Evolutionary conservation across 2,113 vertebrate genomes (phyloP).

Genomic region (Mugil cephalus): DNA sequence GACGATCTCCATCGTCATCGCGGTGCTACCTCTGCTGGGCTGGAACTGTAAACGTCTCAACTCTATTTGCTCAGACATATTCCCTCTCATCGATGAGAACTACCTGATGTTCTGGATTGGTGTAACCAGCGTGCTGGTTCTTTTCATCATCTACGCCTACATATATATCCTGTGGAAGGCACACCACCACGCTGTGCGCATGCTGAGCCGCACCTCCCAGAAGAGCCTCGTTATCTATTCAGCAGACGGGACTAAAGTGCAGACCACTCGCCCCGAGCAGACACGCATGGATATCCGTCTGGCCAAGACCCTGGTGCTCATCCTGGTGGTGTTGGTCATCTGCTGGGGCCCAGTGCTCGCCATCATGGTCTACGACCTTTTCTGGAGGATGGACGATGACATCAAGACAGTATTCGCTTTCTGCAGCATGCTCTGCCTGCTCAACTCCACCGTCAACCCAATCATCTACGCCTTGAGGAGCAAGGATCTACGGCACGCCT

Average conservation of each 20-base stretch:
- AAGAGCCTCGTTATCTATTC: slow-evolving; percentile 97
- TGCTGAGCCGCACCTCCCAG: slow-evolving; percentile 96
- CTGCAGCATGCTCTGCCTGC: slow-evolving; percentile 97
- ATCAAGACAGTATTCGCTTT: slow-evolving; percentile 98
- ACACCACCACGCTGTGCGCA: slow-evolving; percentile 95
- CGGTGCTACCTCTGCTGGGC: slow-evolving; percentile 95
- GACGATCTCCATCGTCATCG: slow-evolving; percentile 96
- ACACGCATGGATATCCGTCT: slow-evolving; percentile 98
- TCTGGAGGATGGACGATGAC: slow-evolving; percentile 97
- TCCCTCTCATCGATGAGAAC: slow-evolving; percentile 96
- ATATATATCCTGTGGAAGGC: slow-evolving; percentile 99
- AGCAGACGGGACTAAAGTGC: slow-evolving; percentile 95
- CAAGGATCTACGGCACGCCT: slow-evolving; percentile 96
- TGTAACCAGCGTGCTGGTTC: slow-evolving; percentile 92
- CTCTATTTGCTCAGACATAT: slow-evolving; percentile 96
- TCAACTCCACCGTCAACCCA: slow-evolving; percentile 99
- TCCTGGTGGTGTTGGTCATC: slow-evolving; percentile 96
- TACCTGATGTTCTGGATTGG: slow-evolving; percentile 99
- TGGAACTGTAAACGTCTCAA: slow-evolving; percentile 99
- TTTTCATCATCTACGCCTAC: slow-evolving; percentile 99
- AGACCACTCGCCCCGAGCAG: slow-evolving; percentile 94
- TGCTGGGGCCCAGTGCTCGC: slow-evolving; percentile 98
- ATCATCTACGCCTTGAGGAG: slow-evolving; percentile 99
- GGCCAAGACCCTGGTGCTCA: slow-evolving; percentile 98
- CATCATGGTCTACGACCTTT: slow-evolving; percentile 99